Evolutionary conservation across 2,888 invertebrate species (phyloP), one percentile per base, ranked within the genome.

Genomic region (Unio pictorum): DNA sequence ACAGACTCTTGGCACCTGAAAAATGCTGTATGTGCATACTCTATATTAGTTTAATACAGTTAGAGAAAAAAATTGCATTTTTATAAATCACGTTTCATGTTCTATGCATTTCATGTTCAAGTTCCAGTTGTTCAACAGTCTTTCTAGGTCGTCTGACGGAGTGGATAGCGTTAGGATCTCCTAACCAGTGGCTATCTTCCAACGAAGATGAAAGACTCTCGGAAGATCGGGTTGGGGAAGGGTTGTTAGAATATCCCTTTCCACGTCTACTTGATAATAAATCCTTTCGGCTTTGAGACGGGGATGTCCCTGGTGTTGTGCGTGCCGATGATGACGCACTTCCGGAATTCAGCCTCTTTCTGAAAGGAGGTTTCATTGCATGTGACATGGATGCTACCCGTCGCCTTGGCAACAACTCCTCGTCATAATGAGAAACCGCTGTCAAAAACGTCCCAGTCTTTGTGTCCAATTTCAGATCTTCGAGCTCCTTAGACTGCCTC

Each of bases 141-240:
- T 82, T 84, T 28, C 83, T 60, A 17, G 82, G 78, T 23, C 84
- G 67, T n/a, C 86, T 69, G 15, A 85, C 82, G 18, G 86, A 85
- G 69, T 81, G 76, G 56, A 83, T 84, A 2, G 84, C 84, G 69
- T 82, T 84, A 60, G 84, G 84, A 59, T 84, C 79, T 59, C 84
- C 84, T 20, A 80, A 67, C 84, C 82, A 82, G 64, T 79, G 77
- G 5, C 78, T 61, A 59, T 81, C 78, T 57, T 79, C 80, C 65
- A 82, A 69, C 59, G 81, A 79, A 17, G 73, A 73, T 55, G 65
- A 34, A 20, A 73, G 15, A 68, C 68, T 72, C 59, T 72, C 73
- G 26, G 55, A 66, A 11, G 77, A 75, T 5, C 71, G 68, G 15
- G 68, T 66, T 57, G 64, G 66, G 30, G 75, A 75, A 45, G 45